Evolutionary conservation across 1,140 invertebrate genomes (phyloP), one percentile per base, ranked within the genome.

Genomic region (Stenopsyche tienmushanensis): DNA sequence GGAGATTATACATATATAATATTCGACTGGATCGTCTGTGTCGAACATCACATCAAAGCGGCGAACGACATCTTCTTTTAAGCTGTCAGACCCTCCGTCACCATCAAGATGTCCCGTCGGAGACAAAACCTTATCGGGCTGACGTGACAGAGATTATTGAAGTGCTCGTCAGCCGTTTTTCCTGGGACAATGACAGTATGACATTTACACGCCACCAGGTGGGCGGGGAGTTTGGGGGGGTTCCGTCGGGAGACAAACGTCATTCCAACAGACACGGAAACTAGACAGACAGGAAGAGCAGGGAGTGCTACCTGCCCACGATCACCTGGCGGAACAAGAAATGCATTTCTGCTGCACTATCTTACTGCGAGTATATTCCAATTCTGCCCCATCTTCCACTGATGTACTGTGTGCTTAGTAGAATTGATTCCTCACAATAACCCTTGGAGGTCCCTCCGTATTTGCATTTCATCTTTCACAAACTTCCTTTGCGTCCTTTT

Each of bases 271-370:
- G 54, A 57, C 54, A 57, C 54, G 66, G 66, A 67, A 64, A 53
- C 66, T 34, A 62, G 60, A 62, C 60, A 62, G 58, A 60, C 58
- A 49, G 60, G 24, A 5, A 26, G 24, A 23, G 57, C 1, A 3
- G 42, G 29, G n/a, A 60, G 1, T 18, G 34, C 2, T n/a, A 10
- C 7, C 7, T 26, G 20, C 57, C 49, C 29, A 55, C 42, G 39
- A 68, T 65, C 66, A 68, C 66, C 66, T 68, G 62, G 41, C 49
- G 62, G 21, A 62, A 62, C 66, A 34, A 62, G 66, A 62, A 64
- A 60, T 68, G 66, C 66, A 68, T 52, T 64, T 59, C 64, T 23
- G 44, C 24, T 24, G 23, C 42, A 15, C 55, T 62, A 52, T 41
- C 59, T 62, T 42, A 24, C 25, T 25, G 57, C n/a, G n/a, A n/a